phyloP scores from a whole-genome alignment of 2,888 invertebrate species.

The Drosophila vallismaia region DNA sequence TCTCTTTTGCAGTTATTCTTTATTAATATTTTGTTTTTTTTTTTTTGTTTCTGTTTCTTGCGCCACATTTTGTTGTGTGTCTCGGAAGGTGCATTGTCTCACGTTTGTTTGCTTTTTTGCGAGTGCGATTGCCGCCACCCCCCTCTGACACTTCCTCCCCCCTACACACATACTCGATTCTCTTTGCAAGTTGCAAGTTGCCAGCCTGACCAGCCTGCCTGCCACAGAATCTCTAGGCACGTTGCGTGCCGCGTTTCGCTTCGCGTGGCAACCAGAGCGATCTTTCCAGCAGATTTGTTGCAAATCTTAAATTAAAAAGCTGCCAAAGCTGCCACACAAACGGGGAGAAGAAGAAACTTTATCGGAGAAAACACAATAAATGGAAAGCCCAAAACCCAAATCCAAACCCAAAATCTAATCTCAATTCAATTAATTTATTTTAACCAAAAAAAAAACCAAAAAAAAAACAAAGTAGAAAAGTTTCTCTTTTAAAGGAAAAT shows the following conservation, averaged over 20 bases:
- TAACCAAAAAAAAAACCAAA: no score
- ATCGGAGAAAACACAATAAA: neutral
- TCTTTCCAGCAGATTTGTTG: slow-evolving; percentile 19
- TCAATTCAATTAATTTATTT: no score
- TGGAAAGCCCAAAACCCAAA: no score
- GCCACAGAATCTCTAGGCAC: neutral
- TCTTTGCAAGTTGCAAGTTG: slow-evolving; percentile 22
- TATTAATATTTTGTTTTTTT: slow-evolving; percentile 18
- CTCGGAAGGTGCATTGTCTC: slow-evolving; percentile 65
- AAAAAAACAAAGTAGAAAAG: no score
- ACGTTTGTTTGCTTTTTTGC: slow-evolving; percentile 77
- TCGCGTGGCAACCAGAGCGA: slow-evolving; percentile 45
- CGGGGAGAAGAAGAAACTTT: slow-evolving; percentile 11
- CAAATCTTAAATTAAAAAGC: slow-evolving; percentile 3
- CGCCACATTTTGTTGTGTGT: no score
- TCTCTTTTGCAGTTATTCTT: slow-evolving; percentile 21
- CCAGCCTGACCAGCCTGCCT: neutral
- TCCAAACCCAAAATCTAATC: no score
- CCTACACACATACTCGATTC: slow-evolving; percentile 47
- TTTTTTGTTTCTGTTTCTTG: slow-evolving; percentile 23
- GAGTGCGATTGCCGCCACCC: slow-evolving; percentile 64
- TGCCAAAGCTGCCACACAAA: neutral
- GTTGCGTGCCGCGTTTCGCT: slow-evolving; percentile 44
- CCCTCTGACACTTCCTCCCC: neutral
- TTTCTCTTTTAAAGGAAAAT: no score